These are phyloP conservation scores for Balearica regulorum DNA, from an alignment of 2,797 vertebrate genomes.

Conservation along the genomic window DNA sequence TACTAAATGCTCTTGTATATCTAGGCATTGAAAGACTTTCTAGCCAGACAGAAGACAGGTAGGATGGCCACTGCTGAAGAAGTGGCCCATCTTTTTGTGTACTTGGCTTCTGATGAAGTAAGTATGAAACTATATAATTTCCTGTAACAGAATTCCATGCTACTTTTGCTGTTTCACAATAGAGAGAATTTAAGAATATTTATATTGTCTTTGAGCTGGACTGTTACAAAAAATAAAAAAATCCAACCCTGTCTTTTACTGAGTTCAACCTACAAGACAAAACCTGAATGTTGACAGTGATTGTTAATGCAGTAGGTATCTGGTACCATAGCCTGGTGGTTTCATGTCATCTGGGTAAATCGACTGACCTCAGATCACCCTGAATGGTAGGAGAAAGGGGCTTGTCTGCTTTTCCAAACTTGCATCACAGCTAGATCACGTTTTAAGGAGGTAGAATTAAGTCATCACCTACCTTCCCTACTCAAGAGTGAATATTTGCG, in stretches of 20 bases:
- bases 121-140: not conserved
- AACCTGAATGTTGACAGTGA: not conserved
- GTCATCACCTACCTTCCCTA: not conserved
- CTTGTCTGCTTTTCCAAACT: not conserved
- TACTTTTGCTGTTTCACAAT: not conserved
- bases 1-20: not conserved
- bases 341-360: not conserved
- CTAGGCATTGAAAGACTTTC: constrained; percentile 87
- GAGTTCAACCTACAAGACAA: not conserved
- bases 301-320: not conserved
- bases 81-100: constrained; percentile 90
- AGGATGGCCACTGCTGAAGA: constrained; percentile 91
- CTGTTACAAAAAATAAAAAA: not conserved
- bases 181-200: not conserved
- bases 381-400: not conserved
- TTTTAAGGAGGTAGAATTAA: not conserved
- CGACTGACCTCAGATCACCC: not conserved
- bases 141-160: not conserved
- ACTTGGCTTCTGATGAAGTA: constrained; percentile 95
- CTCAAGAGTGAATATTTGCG: not conserved
- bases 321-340: not conserved
- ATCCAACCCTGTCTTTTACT: not conserved
- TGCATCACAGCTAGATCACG: not conserved
- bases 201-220: not conserved
- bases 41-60: constrained; percentile 90